Base-by-base conservation (phyloP, 2,797 vertebrate genomes). In the Sebastes taczanowskii region DNA sequence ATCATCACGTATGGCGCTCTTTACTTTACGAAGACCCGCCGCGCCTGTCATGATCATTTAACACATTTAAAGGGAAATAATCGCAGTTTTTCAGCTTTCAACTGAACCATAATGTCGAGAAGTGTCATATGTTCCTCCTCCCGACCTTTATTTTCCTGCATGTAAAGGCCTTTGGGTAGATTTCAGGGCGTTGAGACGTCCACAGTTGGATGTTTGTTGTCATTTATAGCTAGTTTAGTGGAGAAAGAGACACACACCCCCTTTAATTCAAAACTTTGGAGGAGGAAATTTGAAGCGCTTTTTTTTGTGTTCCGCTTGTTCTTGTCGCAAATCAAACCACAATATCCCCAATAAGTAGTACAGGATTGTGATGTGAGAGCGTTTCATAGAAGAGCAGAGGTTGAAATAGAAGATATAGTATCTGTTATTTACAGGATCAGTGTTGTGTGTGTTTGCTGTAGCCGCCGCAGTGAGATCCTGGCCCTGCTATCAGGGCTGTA, bases 201-300 rank as follows among this genome's bases (percentile, higher is more conserved):
- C 74, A 22, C 32, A 68, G 82, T 84, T 35, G 63, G 71, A 76
- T 80, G 35, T 83, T 61, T 66, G 85, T 92, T 88, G 79, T 85
- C 72, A 88, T 71, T 85, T 83, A 29, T 10, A 72, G 82, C 11
- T 53, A 86, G 77, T 91, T 91, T 70, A 53, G 30, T 23, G 76
- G 83, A 81, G 89, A 88, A 80, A 79, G 59, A 86, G 70, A 82
- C 86, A 91, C 94, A 93, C 95, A 94, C 94, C 94, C 94, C 92
- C 92, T 94, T 95, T 92, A 88, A 94, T 93, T 92, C 94, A 93
- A 95, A 94, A 94, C 81, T 95, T 94, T 94, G 25, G 1, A n/a
- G 35, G 77, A 80, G 77, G 81, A 52, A 42, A 86, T 84, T 20
- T 7, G 10, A 61, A 22, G 22, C 49, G 72, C 74, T 84, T 88